A percentile compares a stretch with the other conserved stretches of the same genome.
Evolutionary conservation across 2,113 vertebrate genomes (phyloP).

Genomic region (Gymnorhina tibicen): DNA sequence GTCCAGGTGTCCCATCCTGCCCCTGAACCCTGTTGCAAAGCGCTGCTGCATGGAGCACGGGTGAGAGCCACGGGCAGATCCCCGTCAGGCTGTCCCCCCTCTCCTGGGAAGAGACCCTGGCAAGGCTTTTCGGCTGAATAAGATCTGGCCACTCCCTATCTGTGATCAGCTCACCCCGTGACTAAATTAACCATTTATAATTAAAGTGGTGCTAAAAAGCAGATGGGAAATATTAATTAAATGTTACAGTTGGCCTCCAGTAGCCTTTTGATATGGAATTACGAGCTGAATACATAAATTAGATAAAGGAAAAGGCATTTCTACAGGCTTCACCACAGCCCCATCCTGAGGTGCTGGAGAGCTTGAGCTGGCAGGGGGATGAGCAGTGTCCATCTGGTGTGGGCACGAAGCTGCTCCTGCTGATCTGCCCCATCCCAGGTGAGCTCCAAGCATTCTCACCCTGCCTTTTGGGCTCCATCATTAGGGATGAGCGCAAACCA

Average conservation of each 20-base stretch:
- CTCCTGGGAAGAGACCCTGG: neutral
- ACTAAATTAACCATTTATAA: neutral
- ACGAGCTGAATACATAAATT: neutral
- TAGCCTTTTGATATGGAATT: neutral
- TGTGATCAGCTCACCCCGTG: neutral
- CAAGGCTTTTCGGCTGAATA: accelerated
- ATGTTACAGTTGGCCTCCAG: slow-evolving; percentile 1
- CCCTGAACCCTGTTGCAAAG: accelerated
- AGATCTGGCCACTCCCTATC: neutral
- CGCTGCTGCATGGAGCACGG: accelerated
- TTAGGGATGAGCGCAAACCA: accelerated
- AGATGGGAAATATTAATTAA: slow-evolving; percentile 59
- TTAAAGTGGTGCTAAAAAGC: neutral
- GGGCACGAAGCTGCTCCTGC: neutral
- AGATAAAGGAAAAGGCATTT: neutral
- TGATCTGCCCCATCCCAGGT: accelerated
- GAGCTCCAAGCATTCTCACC: neutral
- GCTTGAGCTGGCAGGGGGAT: accelerated
- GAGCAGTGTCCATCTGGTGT: accelerated
- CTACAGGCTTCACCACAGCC: neutral
- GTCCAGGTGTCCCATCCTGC: accelerated
- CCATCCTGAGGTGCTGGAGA: neutral
- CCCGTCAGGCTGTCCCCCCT: accelerated
- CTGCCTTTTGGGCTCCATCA: neutral
- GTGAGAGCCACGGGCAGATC: accelerated